These are phyloP conservation scores for Lochmaea crataegi DNA, from an alignment of 2,888 invertebrate species.

Conservation along the genomic window DNA sequence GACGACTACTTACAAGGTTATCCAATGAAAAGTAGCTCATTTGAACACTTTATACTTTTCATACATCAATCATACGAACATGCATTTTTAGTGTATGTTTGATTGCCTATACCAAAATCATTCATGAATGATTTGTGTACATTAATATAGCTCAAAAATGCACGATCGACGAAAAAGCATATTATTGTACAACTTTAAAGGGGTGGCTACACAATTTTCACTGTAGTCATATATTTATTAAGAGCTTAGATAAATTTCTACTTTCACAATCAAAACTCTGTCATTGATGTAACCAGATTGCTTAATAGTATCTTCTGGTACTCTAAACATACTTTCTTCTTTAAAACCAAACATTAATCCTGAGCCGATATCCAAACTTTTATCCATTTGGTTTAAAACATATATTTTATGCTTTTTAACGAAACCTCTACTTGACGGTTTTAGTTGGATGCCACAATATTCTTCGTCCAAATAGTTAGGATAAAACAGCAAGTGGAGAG, in stretches of 20 bases:
- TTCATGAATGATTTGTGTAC: no score
- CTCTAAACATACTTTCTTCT: slow-evolving; percentile 55
- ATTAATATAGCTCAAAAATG: no score
- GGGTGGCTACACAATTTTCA: neutral
- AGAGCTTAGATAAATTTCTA: slow-evolving; percentile 23
- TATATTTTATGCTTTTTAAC: slow-evolving; percentile 60
- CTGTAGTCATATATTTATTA: neutral
- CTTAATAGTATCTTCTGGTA: slow-evolving; percentile 10
- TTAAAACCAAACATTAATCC: slow-evolving; percentile 52
- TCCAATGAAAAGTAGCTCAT: no score
- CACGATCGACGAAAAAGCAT: no score
- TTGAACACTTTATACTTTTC: no score
- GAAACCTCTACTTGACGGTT: slow-evolving; percentile 50
- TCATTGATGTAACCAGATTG: slow-evolving; percentile 14
- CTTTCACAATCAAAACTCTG: slow-evolving; percentile 13
- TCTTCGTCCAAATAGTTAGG: slow-evolving; percentile 53
- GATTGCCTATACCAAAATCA: no score
- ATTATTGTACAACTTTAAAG: neutral
- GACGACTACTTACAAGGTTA: no score
- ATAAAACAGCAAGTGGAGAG: slow-evolving; percentile 55
- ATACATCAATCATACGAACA: no score
- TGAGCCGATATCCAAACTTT: slow-evolving; percentile 46
- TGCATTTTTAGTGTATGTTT: no score
- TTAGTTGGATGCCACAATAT: slow-evolving; percentile 54
- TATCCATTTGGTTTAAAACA: slow-evolving; percentile 49